phyloP scores from a whole-genome alignment of 2,888 invertebrate species.

The Sphinx pinastri region DNA sequence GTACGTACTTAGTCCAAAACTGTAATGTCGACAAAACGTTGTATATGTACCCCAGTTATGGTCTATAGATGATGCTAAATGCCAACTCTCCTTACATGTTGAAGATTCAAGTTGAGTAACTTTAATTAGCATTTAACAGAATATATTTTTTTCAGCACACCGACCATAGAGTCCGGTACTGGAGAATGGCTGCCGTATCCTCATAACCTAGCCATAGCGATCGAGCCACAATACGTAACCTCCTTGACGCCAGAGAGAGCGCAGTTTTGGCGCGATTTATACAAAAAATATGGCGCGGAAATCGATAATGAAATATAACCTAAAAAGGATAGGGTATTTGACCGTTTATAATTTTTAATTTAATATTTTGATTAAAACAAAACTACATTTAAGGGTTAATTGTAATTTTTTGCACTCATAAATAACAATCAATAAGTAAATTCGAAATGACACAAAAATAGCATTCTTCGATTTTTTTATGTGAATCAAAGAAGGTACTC shows the following conservation, averaged over 20 bases:
- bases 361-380: background rate
- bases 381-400: background rate
- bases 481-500: background rate
- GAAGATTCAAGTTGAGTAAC: no score
- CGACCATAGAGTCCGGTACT: slow-evolving; percentile 65
- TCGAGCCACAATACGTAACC: slow-evolving; percentile 73
- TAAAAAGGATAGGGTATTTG: background rate
- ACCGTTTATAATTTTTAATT: background rate
- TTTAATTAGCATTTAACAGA: no score
- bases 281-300: slow-evolving; percentile 68
- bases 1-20: no score
- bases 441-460: background rate
- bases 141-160: slow-evolving; percentile 53
- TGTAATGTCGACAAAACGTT: no score
- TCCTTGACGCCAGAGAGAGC: slow-evolving; percentile 74
- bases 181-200: slow-evolving; percentile 74
- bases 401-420: no score
- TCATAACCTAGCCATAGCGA: slow-evolving; percentile 64
- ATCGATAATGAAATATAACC: slow-evolving; percentile 14
- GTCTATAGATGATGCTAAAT: no score
- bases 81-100: no score
- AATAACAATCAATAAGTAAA: no score
- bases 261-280: slow-evolving; percentile 70
- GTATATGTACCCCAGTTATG: no score
- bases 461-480: background rate